These are phyloP conservation scores for Ostrea edulis DNA, from an alignment of 1,140 invertebrate species.

Conservation along the genomic window DNA sequence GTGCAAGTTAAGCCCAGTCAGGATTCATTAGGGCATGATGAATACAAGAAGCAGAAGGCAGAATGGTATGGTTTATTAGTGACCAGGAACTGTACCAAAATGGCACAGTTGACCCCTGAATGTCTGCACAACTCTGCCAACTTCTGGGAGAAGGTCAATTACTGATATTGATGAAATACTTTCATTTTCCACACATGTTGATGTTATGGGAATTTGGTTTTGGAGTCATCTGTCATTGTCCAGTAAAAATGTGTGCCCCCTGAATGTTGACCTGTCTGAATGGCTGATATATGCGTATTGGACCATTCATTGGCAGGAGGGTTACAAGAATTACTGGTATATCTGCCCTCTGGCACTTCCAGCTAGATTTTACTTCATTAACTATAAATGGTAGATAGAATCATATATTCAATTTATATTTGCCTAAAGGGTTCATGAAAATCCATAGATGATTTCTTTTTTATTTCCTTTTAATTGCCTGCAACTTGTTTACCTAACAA, in stretches of 20 bases:
- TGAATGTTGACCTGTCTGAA: not conserved
- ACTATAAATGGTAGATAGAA: too few relatives aligned
- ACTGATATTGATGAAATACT: conserved; percentile 35
- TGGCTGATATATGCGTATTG: not conserved
- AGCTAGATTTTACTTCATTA: too few relatives aligned
- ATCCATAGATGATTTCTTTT: too few relatives aligned
- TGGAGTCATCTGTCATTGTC: conserved; percentile 26
- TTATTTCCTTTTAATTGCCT: not conserved
- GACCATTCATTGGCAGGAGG: not conserved
- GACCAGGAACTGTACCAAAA: conserved; percentile 27
- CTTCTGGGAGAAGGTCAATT: conserved; percentile 32
- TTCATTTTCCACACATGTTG: conserved; percentile 29
- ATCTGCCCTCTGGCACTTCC: too few relatives aligned
- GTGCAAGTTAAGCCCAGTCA: conserved; percentile 22
- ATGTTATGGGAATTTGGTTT: conserved; percentile 37
- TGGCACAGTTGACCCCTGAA: conserved; percentile 33
- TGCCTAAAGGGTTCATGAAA: too few relatives aligned
- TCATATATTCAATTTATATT: too few relatives aligned
- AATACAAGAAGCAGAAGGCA: conserved; percentile 17
- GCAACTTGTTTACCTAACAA: not conserved
- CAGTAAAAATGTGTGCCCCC: not conserved
- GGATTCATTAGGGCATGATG: conserved; percentile 23
- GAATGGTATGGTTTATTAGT: conserved; percentile 35
- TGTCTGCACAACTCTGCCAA: not conserved
- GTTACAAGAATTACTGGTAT: not conserved